Evolutionary conservation across 2,888 invertebrate species (phyloP).

Genomic region (Octodonta nipae): DNA sequence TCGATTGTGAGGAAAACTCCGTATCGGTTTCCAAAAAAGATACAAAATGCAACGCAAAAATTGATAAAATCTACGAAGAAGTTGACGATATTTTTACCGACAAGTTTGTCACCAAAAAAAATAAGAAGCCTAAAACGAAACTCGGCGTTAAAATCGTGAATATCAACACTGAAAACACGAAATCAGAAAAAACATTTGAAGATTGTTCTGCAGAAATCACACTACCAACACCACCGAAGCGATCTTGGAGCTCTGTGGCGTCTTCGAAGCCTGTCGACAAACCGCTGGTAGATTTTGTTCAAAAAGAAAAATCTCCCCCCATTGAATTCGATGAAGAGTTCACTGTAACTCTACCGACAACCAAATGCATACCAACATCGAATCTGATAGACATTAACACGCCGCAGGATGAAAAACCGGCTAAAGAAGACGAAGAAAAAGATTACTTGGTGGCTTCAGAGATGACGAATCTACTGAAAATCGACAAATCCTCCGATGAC

Average conservation of each 20-base stretch:
- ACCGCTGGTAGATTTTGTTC: conserved; percentile 10
- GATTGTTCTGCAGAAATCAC: conserved; percentile 14
- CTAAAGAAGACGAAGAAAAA: conserved; percentile 6
- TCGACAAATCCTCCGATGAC: conserved; percentile 44
- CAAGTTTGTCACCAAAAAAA: conserved; percentile 21
- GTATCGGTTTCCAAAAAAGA: conserved; percentile 7
- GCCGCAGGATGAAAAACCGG: conserved; percentile 14
- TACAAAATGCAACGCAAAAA: conserved; percentile 2
- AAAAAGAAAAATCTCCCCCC: conserved; percentile 16
- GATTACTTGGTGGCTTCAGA: conserved; percentile 19
- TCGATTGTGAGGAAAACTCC: conserved; percentile 14
- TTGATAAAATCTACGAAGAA: conserved; percentile 7
- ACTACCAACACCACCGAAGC: conserved; percentile 27
- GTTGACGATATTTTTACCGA: conserved; percentile 17
- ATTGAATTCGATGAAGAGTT: conserved; percentile 18
- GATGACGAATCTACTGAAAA: conserved; percentile 25
- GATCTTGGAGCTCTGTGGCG: conserved; percentile 45
- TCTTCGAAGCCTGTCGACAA: conserved; percentile 24
- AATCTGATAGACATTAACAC: conserved; percentile 23
- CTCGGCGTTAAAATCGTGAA: conserved; percentile 30
- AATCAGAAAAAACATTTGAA: conserved; percentile 11
- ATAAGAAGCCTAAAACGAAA: conserved; percentile 32
- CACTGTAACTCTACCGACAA: conserved; percentile 17
- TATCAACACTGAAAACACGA: conserved; percentile 16
- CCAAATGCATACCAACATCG: conserved; percentile 7